These are phyloP conservation scores for Stigmatopora nigra DNA, from an alignment of 2,113 vertebrate species.

Conservation along the genomic window DNA sequence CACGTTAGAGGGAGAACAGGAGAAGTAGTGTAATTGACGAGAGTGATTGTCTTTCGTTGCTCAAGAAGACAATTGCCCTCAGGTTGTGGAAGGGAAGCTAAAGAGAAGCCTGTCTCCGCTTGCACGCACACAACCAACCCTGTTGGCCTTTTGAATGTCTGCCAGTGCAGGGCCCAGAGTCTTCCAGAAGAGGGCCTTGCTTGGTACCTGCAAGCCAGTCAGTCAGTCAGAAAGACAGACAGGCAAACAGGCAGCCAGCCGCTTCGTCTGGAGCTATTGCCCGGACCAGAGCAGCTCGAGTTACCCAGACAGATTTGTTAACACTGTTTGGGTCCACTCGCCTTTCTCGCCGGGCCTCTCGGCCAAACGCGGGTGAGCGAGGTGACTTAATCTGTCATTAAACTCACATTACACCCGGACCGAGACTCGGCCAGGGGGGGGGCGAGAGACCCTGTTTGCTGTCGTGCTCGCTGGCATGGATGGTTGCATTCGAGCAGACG, in stretches of 20 bases:
- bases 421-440: slow-evolving; percentile 54
- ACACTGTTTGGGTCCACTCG: slow-evolving; percentile 68
- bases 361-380: slow-evolving; percentile 66
- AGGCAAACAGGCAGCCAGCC: slow-evolving; percentile 64
- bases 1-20: not conserved
- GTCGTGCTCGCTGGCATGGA: slow-evolving; percentile 60
- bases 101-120: slow-evolving; percentile 48
- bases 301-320: slow-evolving; percentile 79
- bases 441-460: slow-evolving; percentile 61
- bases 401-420: slow-evolving; percentile 71
- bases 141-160: slow-evolving; percentile 55
- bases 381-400: slow-evolving; percentile 78
- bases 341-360: slow-evolving; percentile 63
- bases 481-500: slow-evolving; percentile 63
- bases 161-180: slow-evolving; percentile 59
- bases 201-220: slow-evolving; percentile 52
- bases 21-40: slow-evolving; percentile 13
- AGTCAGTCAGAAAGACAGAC: slow-evolving; percentile 55
- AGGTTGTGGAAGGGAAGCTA: slow-evolving; percentile 34
- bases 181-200: slow-evolving; percentile 70
- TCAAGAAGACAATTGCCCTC: slow-evolving; percentile 27
- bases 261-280: slow-evolving; percentile 57
- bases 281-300: slow-evolving; percentile 64
- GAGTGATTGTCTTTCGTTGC: slow-evolving; percentile 19
- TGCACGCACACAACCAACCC: slow-evolving; percentile 55